Base-by-base conservation (phyloP, 2,113 vertebrate species). In the Eclectus roratus region DNA sequence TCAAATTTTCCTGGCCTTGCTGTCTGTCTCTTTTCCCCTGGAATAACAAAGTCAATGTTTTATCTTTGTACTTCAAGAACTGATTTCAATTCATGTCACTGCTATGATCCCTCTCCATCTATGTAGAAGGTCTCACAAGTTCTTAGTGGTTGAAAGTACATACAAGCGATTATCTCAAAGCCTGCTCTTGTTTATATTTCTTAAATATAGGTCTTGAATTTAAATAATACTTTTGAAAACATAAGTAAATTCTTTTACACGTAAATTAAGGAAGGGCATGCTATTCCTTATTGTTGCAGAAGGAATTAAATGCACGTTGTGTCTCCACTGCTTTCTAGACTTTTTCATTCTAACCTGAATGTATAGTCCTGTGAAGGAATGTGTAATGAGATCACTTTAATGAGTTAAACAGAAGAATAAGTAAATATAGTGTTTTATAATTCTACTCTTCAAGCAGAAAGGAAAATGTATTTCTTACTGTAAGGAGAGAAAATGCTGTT, bases 401-500 rank as follows among this genome's bases (percentile, higher is more conserved):
- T 80, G 77, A 91, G 60, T 88, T 73, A 43, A 94, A 73, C 82
- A 93, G 80, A 89, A 80, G 76, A 85, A 91, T 61, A 43, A 80
- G 78, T 84, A 78, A 74, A 63, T 80, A 58, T 2, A 85, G 64
- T 55, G 43, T 65, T 82, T 72, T 72, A 71, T 73, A 58, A 82
- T 70, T 87, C 28, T 46, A 33, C 46, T 93, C 91, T 88, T 78
- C 35, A 65, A 92, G 88, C 33, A 55, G 92, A 93, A 86, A 85
- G 87, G 77, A 95, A 93, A 97, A 53, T 68, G 11, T 65, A 20
- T 17, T 68, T 92, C 73, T 85, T 93, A 85, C 80, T 80, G n/a
- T 86, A 89, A 92, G 86, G 79, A 92, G 85, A 96, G 92, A 97
- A 94, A 91, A 89, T 92, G 61, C 14, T 93, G 50, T 58, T 78